Percentiles rank a stretch among this genome's conserved stretches.
These are phyloP conservation scores for Delichon dasypus DNA, from an alignment of 2,797 vertebrate species.

Conservation along the genomic window DNA sequence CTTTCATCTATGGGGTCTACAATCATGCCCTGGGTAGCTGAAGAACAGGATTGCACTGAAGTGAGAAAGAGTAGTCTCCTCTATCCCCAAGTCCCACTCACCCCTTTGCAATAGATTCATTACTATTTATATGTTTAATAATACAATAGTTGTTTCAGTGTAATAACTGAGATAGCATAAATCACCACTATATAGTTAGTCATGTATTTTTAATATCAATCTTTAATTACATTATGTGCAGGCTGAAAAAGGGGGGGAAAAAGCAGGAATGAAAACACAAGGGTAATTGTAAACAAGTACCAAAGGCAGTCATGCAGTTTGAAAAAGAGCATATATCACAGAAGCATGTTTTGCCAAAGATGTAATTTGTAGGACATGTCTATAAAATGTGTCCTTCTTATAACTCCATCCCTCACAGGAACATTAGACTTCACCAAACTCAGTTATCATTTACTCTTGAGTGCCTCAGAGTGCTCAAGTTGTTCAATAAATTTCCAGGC, in stretches of 20 bases:
- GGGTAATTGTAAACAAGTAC: background rate
- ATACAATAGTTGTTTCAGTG: background rate
- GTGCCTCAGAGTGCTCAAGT: background rate
- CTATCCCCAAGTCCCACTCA: background rate
- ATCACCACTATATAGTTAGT: background rate
- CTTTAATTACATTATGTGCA: background rate
- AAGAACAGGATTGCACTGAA: background rate
- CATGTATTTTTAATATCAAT: background rate
- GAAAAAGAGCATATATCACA: background rate
- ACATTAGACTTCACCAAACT: background rate
- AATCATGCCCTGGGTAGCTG: background rate
- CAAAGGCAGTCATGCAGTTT: background rate
- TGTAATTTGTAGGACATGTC: background rate
- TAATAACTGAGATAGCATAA: background rate
- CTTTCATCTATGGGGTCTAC: background rate
- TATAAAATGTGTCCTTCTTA: background rate
- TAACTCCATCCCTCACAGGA: background rate
- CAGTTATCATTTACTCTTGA: background rate
- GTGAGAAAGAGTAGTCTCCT: background rate
- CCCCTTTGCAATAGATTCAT: background rate
- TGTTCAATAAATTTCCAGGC: conserved; percentile 13
- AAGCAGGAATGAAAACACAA: background rate
- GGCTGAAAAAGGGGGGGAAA: background rate
- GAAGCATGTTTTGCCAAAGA: background rate
- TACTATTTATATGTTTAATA: background rate